Evolutionary conservation across 2,888 invertebrate genomes (phyloP).

Genomic region (Acanthosepion lycidas): DNA sequence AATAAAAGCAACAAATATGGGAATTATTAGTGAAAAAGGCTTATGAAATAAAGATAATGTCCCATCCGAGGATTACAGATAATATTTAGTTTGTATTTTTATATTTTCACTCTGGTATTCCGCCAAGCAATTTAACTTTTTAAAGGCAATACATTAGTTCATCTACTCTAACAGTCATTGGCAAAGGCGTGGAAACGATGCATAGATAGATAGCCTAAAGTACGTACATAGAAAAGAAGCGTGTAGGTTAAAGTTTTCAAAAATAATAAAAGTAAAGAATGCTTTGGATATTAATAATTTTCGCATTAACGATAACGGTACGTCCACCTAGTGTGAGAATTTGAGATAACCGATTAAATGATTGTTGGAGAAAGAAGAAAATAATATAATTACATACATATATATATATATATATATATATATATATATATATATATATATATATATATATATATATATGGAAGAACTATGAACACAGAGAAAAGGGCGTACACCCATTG

Average conservation of each 20-base stretch:
- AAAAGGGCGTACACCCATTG: not conserved
- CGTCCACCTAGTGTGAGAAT: not conserved
- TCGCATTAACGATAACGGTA: slow-evolving; percentile 6
- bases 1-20: not conserved
- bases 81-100: not conserved
- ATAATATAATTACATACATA: too few relatives aligned
- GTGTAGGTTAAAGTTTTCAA: not conserved
- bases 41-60: not conserved
- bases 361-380: not conserved
- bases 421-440: too few relatives aligned
- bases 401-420: too few relatives aligned
- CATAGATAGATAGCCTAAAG: not conserved
- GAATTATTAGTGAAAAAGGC: not conserved
- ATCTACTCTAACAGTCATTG: not conserved
- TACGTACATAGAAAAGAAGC: not conserved
- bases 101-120: not conserved
- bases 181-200: not conserved
- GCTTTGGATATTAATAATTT: not conserved
- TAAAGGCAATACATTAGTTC: not conserved
- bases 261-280: not conserved
- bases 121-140: not conserved
- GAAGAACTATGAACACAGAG: not conserved
- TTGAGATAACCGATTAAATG: slow-evolving; percentile 6
- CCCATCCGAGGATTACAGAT: not conserved
- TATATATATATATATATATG: too few relatives aligned